Percentiles rank a stretch among this genome's conserved stretches.
phyloP scores from a whole-genome alignment of 1,140 invertebrate species.

The Scaptomyza montana region DNA sequence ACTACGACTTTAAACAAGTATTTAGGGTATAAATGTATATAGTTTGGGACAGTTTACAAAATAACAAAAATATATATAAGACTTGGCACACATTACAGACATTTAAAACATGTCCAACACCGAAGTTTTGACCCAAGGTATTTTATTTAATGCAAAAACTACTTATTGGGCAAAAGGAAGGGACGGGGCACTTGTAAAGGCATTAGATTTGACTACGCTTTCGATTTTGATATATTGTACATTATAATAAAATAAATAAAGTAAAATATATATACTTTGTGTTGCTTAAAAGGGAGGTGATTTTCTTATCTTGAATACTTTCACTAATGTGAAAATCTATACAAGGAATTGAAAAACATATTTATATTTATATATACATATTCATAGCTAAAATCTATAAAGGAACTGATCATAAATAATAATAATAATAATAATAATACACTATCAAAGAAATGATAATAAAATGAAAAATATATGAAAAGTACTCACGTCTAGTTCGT shows the following conservation, averaged over 20 bases:
- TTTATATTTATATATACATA: conserved; percentile 27
- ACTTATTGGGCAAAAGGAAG: conserved; percentile 56
- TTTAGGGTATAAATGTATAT: conserved; percentile 21
- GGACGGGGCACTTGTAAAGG: conserved; percentile 26
- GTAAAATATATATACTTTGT: conserved; percentile 72
- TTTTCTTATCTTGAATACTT: conserved; percentile 2
- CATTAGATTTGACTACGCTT: conserved; percentile 44
- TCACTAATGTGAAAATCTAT: conserved; percentile 43
- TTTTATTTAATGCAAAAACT: conserved; percentile 44
- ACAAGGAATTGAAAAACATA: conserved; percentile 42
- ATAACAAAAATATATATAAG: conserved; percentile 16
- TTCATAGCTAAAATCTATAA: conserved; percentile 32
- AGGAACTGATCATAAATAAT: conserved; percentile 35
- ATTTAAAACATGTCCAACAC: conserved; percentile 68
- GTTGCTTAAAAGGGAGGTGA: conserved; percentile 34
- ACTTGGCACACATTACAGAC: conserved; percentile 47
- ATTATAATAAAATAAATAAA: conserved; percentile 10
- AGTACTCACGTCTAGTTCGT: conserved; percentile 83
- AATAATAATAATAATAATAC: conserved; percentile 34
- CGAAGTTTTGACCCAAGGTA: conserved; percentile 41
- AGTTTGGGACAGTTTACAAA: conserved; percentile 51
- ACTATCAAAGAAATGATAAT: conserved; percentile 33
- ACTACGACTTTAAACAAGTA: conserved; percentile 52
- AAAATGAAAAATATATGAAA: conserved; percentile 1
- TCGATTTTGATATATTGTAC: conserved; percentile 40